Evolutionary conservation across 1,140 invertebrate genomes (phyloP).

Genomic region (Caenorhabditis latens): DNA sequence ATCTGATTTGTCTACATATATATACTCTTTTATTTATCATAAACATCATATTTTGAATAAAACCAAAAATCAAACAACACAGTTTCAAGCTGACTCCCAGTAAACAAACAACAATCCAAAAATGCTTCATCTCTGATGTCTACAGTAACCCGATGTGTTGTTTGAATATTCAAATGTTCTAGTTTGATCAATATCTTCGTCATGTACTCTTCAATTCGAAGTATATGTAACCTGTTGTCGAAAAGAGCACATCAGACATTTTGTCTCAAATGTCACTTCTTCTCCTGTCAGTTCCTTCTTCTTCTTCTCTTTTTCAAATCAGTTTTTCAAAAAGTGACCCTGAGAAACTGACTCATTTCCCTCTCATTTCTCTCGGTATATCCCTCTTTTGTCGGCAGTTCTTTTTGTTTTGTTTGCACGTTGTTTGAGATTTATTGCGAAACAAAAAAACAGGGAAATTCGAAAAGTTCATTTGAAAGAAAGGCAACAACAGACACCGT

Average conservation of each 20-base stretch:
- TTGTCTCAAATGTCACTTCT: constrained; percentile 3
- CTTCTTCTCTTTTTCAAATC: constrained; percentile 17
- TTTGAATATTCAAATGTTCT: no score
- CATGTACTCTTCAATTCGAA: no score
- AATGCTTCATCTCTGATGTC: no score
- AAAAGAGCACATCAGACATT: neutral
- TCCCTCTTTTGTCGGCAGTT: constrained; percentile 9
- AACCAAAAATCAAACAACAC: no score
- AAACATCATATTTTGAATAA: no score
- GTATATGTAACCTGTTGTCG: neutral
- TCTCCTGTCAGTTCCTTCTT: neutral
- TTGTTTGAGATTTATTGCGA: neutral
- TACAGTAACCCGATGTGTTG: no score
- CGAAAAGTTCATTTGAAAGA: constrained; percentile 10
- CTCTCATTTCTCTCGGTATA: neutral
- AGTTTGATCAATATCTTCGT: no score
- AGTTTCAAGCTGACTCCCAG: no score
- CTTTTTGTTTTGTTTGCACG: neutral
- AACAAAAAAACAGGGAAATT: neutral
- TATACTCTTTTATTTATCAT: no score
- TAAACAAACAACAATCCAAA: no score
- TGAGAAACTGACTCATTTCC: constrained; percentile 6
- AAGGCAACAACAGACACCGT: neutral
- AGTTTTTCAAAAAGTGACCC: constrained; percentile 14
- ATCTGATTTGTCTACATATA: no score